Evolutionary conservation across 2,888 invertebrate species (phyloP), one percentile per base, ranked within the genome.

Genomic region (Caprella mutica): DNA sequence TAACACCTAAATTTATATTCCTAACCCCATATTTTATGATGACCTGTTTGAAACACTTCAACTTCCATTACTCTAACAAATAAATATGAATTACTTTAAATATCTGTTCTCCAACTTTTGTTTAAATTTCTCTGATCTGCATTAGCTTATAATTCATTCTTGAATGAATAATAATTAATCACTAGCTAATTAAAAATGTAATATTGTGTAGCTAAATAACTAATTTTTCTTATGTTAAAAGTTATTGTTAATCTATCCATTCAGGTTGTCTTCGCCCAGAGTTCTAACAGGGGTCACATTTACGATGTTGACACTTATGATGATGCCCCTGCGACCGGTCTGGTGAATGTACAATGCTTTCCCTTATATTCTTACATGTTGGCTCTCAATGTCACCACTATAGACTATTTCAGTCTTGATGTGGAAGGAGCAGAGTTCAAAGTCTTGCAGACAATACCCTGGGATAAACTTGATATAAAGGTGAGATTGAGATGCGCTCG

Each of bases 321-420:
- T 23, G 38, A 51, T 17, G 56, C 53, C 19, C 38, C 55, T 27
- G 59, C 55, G n/a, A 24, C 44, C n/a, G 58, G 65, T 21, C 70
- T 71, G 42, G 68, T 74, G 2, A 69, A 70, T 33, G 76, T 77
- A 1, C 77, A 77, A 66, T 78, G 78, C 66, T 75, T 77, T 65
- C 78, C 78, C 0, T 68, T 78, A 5, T 72, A 72, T 50, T 73
- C 77, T 4, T 74, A 75, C 58, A 68, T 78, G 61, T 64, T 72
- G 8, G 76, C 77, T 1, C 69, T 78, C 14, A 74, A 75, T 59
- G 66, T 72, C 24, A 73, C 73, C 12, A 70, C 70, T 0, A 70
- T 78, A 3, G 77, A 78, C 67, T 78, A 77, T 67, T 76, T 78
- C 64, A 77, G 77, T 67, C 70, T 78, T 24, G 78, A 78, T 66